Evolutionary conservation across 2,888 invertebrate species (phyloP).

Genomic region (Nemoura dubitans): DNA sequence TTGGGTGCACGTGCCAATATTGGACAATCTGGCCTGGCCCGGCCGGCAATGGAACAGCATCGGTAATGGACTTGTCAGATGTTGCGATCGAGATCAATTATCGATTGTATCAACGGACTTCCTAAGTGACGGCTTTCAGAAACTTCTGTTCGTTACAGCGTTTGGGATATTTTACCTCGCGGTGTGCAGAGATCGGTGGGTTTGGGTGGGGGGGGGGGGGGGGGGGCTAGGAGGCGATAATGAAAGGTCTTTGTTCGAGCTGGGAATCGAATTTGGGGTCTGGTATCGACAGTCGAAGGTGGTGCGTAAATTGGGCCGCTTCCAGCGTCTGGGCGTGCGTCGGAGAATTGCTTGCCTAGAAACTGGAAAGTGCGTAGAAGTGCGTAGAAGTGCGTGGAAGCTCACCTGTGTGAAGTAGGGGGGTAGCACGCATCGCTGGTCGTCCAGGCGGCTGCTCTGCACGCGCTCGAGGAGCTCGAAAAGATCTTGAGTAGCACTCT

Average conservation of each 20-base stretch:
- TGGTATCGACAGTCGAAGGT: neutral
- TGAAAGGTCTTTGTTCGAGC: neutral
- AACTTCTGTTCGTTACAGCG: neutral
- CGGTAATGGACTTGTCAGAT: conserved; percentile 26
- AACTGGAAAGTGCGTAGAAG: neutral
- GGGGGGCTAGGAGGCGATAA: neutral
- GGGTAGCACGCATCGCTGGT: conserved; percentile 96
- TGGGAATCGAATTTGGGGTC: neutral
- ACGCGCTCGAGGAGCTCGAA: conserved; percentile 94
- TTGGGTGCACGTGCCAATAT: neutral
- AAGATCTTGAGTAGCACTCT: conserved; percentile 67
- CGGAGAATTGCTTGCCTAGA: no score
- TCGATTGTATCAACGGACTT: neutral
- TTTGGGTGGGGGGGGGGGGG: no score
- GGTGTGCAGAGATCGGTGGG: neutral
- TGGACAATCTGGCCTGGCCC: neutral
- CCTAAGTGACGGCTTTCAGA: neutral
- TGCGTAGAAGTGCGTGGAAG: neutral
- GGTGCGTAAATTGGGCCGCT: neutral
- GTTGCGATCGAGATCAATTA: conserved; percentile 5
- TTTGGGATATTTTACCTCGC: neutral
- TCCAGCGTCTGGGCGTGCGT: neutral
- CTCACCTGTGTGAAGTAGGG: conserved; percentile 89
- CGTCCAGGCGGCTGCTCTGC: conserved; percentile 93
- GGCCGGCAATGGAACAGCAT: neutral